Evolutionary conservation across 2,797 vertebrate species (phyloP).

Genomic region (Somateria mollissima): DNA sequence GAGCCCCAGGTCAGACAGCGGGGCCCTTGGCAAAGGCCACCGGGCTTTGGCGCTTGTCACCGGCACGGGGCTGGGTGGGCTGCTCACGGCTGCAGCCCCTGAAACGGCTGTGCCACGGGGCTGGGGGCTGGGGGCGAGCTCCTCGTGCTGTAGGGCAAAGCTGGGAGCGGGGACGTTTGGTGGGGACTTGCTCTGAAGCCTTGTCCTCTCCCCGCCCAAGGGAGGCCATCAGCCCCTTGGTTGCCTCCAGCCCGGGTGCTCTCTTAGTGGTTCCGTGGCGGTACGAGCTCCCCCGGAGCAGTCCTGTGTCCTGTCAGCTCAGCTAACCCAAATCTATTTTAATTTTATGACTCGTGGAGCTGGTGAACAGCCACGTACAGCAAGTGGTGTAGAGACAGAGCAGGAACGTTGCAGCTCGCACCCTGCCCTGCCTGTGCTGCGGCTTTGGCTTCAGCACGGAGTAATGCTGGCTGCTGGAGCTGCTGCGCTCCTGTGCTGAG

Average conservation of each 20-base stretch:
- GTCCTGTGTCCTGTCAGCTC: background rate
- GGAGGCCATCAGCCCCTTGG: background rate
- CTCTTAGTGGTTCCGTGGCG: background rate
- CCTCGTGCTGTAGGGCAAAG: background rate
- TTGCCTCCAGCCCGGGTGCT: background rate
- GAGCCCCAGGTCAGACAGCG: no score
- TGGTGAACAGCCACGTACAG: background rate
- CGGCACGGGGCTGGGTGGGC: no score
- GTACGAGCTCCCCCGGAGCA: background rate
- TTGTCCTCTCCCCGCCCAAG: background rate
- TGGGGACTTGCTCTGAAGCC: background rate
- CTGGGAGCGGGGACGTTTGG: background rate
- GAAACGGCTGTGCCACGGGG: no score
- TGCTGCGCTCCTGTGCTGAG: fast-evolving
- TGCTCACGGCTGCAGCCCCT: no score
- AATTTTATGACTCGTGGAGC: background rate
- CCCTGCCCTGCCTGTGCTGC: background rate
- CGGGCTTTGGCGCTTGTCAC: no score
- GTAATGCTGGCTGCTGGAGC: background rate
- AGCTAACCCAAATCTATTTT: background rate
- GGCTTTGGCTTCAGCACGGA: fast-evolving
- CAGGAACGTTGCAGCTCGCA: fast-evolving
- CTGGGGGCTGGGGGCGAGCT: no score
- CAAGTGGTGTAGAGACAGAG: background rate
- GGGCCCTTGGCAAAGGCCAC: no score